Evolutionary conservation across 2,888 invertebrate genomes (phyloP).

Genomic region (Loripinus fragilis): DNA sequence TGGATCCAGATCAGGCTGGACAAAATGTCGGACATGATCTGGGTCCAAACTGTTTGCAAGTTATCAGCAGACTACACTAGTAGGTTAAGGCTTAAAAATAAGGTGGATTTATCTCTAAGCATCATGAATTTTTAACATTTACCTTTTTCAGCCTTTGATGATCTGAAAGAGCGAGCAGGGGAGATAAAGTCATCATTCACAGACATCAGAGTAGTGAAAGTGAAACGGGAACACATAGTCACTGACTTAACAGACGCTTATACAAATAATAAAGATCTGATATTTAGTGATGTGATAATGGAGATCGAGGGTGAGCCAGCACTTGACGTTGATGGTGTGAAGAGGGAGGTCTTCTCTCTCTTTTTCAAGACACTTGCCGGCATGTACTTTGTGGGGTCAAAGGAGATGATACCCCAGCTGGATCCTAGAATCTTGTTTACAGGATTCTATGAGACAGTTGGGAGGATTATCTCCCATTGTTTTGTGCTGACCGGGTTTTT

Average conservation of each 20-base stretch:
- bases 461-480: conserved; percentile 3
- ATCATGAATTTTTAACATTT: no score
- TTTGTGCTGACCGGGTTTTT: neutral
- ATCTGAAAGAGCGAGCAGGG: no score
- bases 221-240: neutral
- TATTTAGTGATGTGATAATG: neutral
- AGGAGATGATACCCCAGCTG: neutral
- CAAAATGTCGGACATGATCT: no score
- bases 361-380: neutral
- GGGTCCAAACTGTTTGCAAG: no score
- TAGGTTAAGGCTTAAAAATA: no score
- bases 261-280: neutral
- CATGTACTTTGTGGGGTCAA: neutral
- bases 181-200: no score
- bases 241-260: neutral
- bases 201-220: no score
- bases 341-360: neutral
- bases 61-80: no score
- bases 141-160: no score
- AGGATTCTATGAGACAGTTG: neutral
- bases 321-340: neutral
- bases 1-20: no score
- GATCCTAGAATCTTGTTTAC: neutral
- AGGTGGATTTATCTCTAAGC: no score
- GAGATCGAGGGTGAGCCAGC: neutral